Percentiles rank a stretch among this genome's conserved stretches.
phyloP scores from a whole-genome alignment of 2,888 invertebrate genomes.

The Neoascia interrupta region DNA sequence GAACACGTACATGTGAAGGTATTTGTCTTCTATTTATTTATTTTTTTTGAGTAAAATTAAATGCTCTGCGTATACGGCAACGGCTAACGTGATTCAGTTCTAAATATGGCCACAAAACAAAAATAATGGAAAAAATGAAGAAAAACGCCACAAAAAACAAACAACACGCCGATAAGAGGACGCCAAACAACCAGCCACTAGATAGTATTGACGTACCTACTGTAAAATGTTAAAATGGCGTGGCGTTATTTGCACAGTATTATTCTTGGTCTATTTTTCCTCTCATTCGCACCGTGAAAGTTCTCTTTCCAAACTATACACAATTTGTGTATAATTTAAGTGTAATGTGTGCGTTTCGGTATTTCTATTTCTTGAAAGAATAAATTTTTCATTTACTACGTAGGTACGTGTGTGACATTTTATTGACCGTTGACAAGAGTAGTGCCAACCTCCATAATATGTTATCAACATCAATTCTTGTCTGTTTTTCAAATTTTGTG shows the following conservation, averaged over 20 bases:
- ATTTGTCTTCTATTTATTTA: too few species aligned
- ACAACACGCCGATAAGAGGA: slow-evolving; percentile 25
- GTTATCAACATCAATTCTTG: slow-evolving; percentile 6
- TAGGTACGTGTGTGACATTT: slow-evolving; percentile 20
- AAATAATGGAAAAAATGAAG: slow-evolving; percentile 7
- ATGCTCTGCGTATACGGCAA: neutral
- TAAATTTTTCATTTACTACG: slow-evolving; percentile 7
- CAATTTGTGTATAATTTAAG: slow-evolving; percentile 9
- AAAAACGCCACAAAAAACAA: slow-evolving; percentile 15
- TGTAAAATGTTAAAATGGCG: slow-evolving; percentile 35
- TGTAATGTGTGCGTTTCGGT: neutral
- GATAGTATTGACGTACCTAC: slow-evolving; percentile 23
- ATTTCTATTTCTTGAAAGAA: neutral
- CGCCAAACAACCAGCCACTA: slow-evolving; percentile 23
- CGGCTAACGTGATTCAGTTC: slow-evolving; percentile 39
- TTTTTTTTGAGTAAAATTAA: neutral
- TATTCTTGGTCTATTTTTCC: slow-evolving; percentile 63
- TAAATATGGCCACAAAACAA: slow-evolving; percentile 33
- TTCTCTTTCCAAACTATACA: slow-evolving; percentile 59
- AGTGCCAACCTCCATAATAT: too few species aligned
- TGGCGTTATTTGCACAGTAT: slow-evolving; percentile 50
- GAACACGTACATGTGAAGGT: too few species aligned
- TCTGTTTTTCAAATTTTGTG: neutral
- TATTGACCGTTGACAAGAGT: slow-evolving; percentile 3
- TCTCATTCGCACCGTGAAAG: slow-evolving; percentile 36